These are phyloP conservation scores for Tiphia femorata DNA, from an alignment of 2,888 invertebrate species.

Conservation along the genomic window DNA sequence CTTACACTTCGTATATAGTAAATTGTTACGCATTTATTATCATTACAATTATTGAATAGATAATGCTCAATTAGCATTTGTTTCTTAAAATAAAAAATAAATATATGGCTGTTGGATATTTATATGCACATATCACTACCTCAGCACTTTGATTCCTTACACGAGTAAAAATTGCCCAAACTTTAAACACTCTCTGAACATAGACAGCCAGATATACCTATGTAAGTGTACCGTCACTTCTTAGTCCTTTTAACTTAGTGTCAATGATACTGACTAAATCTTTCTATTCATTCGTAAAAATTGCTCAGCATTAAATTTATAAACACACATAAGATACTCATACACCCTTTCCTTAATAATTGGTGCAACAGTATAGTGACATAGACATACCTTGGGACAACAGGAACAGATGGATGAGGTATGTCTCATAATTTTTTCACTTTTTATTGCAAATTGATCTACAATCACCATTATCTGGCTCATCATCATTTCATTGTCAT, in stretches of 20 bases:
- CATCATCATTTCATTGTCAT: conserved; percentile 54
- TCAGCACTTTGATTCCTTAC: conserved; percentile 4
- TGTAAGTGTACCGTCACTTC: no score
- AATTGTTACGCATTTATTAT: conserved; percentile 69
- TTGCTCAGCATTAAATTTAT: no score
- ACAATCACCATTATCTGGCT: conserved; percentile 59
- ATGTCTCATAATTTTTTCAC: conserved; percentile 33
- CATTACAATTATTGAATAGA: conserved; percentile 68
- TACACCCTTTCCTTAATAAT: no score
- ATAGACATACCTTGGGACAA: neutral
- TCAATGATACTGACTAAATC: no score
- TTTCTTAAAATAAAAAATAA: conserved; percentile 69
- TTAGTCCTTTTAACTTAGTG: no score
- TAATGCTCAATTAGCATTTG: conserved; percentile 70
- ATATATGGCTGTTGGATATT: conserved; percentile 70
- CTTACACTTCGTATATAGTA: conserved; percentile 66
- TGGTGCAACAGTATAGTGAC: no score
- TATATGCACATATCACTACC: conserved; percentile 52
- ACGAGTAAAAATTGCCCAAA: no score
- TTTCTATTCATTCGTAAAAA: no score
- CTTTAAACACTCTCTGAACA: no score
- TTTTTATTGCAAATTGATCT: conserved; percentile 65
- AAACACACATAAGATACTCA: no score
- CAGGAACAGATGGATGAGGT: conserved; percentile 9
- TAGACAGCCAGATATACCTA: no score